These are phyloP conservation scores for Tyto alba DNA, from an alignment of 2,113 vertebrate genomes.

Conservation along the genomic window DNA sequence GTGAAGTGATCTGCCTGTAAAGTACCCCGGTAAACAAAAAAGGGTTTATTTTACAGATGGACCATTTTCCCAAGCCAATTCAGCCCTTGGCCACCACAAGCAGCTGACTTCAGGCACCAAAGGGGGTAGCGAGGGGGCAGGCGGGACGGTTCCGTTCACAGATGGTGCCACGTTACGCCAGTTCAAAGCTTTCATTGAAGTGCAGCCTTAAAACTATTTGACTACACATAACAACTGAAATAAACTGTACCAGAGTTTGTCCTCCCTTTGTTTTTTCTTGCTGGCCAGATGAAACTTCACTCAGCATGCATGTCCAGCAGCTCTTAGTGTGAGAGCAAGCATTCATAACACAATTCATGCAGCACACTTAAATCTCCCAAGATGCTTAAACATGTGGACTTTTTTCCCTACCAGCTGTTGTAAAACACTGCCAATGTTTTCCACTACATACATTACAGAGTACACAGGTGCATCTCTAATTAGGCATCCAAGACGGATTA, in stretches of 20 bases:
- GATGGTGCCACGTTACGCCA: not conserved
- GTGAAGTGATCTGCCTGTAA: constrained; percentile 51
- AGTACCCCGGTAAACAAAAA: constrained; percentile 41
- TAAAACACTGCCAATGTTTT: not conserved
- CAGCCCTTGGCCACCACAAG: not conserved
- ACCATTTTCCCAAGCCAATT: not conserved
- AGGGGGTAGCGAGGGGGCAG: not conserved
- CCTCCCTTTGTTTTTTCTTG: not conserved
- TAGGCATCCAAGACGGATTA: not conserved
- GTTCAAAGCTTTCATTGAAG: not conserved
- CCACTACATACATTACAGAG: not conserved
- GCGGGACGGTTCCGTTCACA: not conserved
- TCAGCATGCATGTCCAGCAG: not conserved
- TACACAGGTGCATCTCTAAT: not conserved
- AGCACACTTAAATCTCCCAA: not conserved
- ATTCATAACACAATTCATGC: not conserved
- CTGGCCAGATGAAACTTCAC: not conserved
- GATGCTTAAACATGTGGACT: not conserved
- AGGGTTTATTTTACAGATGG: constrained; percentile 10
- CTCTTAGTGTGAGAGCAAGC: not conserved
- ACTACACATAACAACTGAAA: not conserved
- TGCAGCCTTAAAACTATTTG: not conserved
- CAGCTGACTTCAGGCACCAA: not conserved
- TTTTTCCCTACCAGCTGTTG: not conserved
- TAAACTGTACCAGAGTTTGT: not conserved